Evolutionary conservation across 2,888 invertebrate genomes (phyloP).

Genomic region (Hemithea aestivaria): DNA sequence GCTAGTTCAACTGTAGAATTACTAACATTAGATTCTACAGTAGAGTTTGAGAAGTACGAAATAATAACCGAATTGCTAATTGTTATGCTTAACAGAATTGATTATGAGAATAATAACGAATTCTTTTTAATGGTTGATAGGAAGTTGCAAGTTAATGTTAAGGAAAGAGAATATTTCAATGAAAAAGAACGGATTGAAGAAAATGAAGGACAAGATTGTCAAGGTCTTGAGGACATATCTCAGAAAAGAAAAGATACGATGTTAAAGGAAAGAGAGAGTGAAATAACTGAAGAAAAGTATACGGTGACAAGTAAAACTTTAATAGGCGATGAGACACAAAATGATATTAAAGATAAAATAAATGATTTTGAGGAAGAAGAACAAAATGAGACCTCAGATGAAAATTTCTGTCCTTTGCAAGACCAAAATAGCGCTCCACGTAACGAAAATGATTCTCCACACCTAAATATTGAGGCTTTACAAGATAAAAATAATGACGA

Average conservation of each 20-base stretch:
- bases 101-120: constrained; percentile 27
- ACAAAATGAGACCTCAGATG: constrained; percentile 2
- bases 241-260: too few species aligned
- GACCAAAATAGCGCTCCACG: too few species aligned
- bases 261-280: too few species aligned
- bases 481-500: constrained; percentile 1
- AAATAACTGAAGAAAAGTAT: too few species aligned
- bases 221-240: too few species aligned
- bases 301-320: too few species aligned
- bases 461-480: too few species aligned
- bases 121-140: constrained; percentile 2
- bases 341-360: not conserved
- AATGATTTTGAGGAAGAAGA: not conserved
- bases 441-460: too few species aligned
- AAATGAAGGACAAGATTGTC: too few species aligned
- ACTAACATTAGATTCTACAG: constrained; percentile 59
- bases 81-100: constrained; percentile 45
- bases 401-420: too few species aligned
- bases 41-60: constrained; percentile 67
- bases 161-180: not conserved
- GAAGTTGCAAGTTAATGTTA: too few species aligned
- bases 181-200: not conserved
- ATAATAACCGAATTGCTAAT: constrained; percentile 50
- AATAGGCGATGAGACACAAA: too few species aligned
- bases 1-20: constrained; percentile 41